Conservation (phyloP, 2,113 vertebrate species). For the Phalacrocorax brasilianus region DNA sequence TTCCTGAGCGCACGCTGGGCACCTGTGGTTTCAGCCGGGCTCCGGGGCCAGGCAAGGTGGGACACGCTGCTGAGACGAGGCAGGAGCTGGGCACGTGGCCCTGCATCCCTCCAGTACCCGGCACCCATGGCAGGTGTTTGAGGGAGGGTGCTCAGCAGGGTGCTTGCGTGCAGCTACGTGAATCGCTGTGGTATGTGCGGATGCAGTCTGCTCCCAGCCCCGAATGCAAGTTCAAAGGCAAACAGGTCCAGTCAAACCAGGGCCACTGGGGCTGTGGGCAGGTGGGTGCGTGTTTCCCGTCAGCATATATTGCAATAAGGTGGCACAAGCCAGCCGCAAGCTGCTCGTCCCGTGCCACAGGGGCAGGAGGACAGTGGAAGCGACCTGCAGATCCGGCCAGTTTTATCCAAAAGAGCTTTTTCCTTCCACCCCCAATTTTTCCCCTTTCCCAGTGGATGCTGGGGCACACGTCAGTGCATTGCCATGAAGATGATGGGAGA, state of each 20-base stretch:
- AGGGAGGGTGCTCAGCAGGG: no score
- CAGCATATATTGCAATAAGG: not conserved
- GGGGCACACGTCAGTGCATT: rapidly evolving
- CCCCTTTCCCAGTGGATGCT: rapidly evolving
- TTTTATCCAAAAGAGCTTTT: not conserved
- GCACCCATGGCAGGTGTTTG: not conserved
- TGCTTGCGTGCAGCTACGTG: rapidly evolving
- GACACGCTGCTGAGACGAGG: rapidly evolving
- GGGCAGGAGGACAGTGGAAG: not conserved
- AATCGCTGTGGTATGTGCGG: rapidly evolving
- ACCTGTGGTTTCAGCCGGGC: not conserved
- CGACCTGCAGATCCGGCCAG: rapidly evolving
- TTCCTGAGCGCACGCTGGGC: not conserved
- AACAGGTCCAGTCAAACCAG: not conserved
- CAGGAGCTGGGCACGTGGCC: not conserved
- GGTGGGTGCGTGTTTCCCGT: rapidly evolving
- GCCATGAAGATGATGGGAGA: rapidly evolving
- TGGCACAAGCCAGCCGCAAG: not conserved
- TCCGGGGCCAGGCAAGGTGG: not conserved
- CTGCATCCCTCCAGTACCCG: not conserved
- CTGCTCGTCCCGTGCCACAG: not conserved
- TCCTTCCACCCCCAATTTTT: not conserved
- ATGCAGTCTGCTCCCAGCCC: rapidly evolving
- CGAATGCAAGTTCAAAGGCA: not conserved
- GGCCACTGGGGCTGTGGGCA: not conserved